Base-by-base conservation (phyloP, 2,888 invertebrate genomes). In the Cylindroiulus punctatus region DNA sequence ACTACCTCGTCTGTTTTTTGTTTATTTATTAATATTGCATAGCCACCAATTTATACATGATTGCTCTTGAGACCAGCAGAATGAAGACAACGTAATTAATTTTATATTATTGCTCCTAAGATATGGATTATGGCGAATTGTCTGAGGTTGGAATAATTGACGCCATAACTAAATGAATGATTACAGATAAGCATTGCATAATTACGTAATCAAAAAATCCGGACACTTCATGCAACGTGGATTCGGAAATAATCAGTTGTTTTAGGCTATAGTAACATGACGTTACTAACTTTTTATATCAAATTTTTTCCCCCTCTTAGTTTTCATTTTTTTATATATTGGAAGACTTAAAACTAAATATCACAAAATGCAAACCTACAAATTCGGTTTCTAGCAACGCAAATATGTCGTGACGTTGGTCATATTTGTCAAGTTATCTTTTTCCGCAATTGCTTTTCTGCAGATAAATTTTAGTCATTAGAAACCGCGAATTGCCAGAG, bases 381-480 rank as follows among this genome's bases (percentile, higher is more conserved):
- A 76, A 76, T 76, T 76, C 26, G 30, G 76, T 30, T 76, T 76
- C 12, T 76, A 76, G 76, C 26, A 76, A 76, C 76, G 76, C 76
- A 76, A 76, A 76, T 30, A 76, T 76, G 76, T 76, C 76, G 76
- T 76, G 76, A 76, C 26, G 26, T 76, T 76, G 76, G 76, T 76
- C 30, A 76, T 76, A 76, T 30, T 76, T 76, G 26, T 76, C 76
- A 76, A 30, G 26, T 19, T 52, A n/a, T 76, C 10, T 76, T 76
- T 76, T 26, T 76, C 76, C 76, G 12, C 76, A 76, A 76, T 76
- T 76, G 76, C 76, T 76, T 76, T 76, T 76, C 76, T 76, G 76
- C 26, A 76, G 76, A 76, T 76, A 76, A 76, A 76, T 76, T 76
- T 76, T 30, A 12, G 30, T 30, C 76, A 76, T 30, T 76, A 76